Evolutionary conservation across 1,140 invertebrate genomes (phyloP).

Genomic region (Acyrthosiphon pisum): DNA sequence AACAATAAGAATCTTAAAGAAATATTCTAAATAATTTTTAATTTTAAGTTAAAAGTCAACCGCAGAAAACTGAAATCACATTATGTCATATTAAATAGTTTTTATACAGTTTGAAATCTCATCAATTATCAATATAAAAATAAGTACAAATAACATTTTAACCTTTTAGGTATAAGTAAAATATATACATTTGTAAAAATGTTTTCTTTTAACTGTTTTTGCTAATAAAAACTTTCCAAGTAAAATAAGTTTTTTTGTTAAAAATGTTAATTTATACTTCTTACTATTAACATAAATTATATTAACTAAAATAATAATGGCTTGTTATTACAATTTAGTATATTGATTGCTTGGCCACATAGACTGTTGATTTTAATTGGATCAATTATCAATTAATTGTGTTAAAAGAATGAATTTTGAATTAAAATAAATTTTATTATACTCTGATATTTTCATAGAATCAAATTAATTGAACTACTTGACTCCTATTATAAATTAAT

Average conservation of each 20-base stretch:
- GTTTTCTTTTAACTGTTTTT: not conserved
- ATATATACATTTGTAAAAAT: not conserved
- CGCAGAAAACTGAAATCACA: not conserved
- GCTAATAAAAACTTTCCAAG: not conserved
- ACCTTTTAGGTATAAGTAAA: not conserved
- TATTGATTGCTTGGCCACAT: not conserved
- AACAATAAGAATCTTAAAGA: not conserved
- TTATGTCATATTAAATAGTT: not conserved
- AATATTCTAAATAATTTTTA: not conserved
- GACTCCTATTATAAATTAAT: conserved; percentile 36
- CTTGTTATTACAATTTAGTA: not conserved
- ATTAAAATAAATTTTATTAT: not conserved
- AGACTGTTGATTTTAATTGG: not conserved
- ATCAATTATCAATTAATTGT: not conserved
- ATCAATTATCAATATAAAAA: not conserved
- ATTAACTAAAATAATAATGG: not conserved
- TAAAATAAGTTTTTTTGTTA: not conserved
- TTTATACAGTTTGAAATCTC: not conserved
- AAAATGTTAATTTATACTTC: not conserved
- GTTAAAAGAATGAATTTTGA: not conserved
- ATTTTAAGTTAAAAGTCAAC: not conserved
- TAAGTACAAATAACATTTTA: not conserved
- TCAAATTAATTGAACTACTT: too few relatives aligned
- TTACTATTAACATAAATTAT: not conserved
- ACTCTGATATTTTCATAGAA: not conserved